Conservation (phyloP, 2,888 invertebrate species). For the Tetragonisca angustula region DNA sequence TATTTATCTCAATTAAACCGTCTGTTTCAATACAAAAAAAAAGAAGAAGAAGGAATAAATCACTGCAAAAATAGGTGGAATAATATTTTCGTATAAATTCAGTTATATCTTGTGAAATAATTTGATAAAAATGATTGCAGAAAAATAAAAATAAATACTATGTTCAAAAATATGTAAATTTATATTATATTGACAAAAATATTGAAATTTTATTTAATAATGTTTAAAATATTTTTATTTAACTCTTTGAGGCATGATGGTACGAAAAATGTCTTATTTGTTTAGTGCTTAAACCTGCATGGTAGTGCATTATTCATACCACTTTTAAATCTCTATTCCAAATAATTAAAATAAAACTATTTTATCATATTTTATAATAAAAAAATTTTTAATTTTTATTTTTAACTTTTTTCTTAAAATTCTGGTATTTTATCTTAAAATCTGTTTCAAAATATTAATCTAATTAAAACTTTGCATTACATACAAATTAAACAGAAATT, state of each 20-base stretch:
- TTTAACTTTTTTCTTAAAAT: no score
- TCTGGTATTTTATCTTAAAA: no score
- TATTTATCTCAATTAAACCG: neutral
- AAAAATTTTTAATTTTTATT: no score
- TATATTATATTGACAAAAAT: neutral
- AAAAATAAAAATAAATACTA: neutral
- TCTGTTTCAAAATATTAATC: no score
- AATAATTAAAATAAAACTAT: no score
- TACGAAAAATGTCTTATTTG: no score
- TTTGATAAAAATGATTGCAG: neutral
- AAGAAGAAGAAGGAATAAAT: neutral
- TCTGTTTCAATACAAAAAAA: neutral
- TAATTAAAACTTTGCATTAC: no score
- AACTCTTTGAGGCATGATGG: neutral
- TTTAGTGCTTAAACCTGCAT: no score
- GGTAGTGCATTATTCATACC: no score
- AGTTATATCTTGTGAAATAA: neutral
- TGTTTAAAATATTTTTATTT: neutral
- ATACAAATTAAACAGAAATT: neutral
- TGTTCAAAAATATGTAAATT: neutral
- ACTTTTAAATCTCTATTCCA: no score
- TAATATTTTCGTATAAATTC: no score
- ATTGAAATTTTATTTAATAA: neutral
- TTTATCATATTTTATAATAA: no score
- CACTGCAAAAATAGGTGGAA: neutral